Base-by-base conservation (phyloP, 2,797 vertebrate species). In the Pipistrellus kuhlii region DNA sequence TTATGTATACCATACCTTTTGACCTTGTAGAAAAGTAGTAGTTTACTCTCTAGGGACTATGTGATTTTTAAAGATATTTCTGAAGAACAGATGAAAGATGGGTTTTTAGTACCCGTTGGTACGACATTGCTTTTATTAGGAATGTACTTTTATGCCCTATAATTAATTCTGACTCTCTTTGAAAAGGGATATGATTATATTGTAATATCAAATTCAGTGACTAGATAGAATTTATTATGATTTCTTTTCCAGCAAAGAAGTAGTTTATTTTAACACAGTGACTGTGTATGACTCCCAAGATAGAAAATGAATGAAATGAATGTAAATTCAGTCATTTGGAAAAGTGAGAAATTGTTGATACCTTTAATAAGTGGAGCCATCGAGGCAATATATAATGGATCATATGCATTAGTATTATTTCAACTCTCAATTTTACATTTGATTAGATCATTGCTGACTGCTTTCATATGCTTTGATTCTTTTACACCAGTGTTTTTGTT, bases 91-190 rank as follows among this genome's bases (percentile, higher is more conserved):
- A 81, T 87, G 59, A 91, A 82, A 30, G n/a, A 27, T 86, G n/a
- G 38, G 88, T 75, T 41, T 66, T 15, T 57, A 17, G 57, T 86
- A 21, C 32, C 15, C n/a, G 48, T 94, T 90, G 48, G 48, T 82
- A 32, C 87, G 69, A 41, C 18, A 82, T 30, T 87, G 53, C 27
- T 91, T 69, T 68, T 62, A 76, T 21, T 82, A 91, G 51, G 76
- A 91, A 91, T 91, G 27, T 66, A 48, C 11, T 81, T 68, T 75
- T 75, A 75, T 68, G n/a, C 32, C 57, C 66, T 66, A 0, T 51
- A 86, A n/a, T 89, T 93, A 93, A 46, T 32, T 90, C 0, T 53
- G 82, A 81, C n/a, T 86, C n/a, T 81, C 68, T 81, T 90, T 86
- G 68, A 41, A 72, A 85, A 90, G 15, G 25, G 20, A 55, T 55